Conservation (phyloP, 2,888 invertebrate genomes). For the Pycnomerus fuliginosus region DNA sequence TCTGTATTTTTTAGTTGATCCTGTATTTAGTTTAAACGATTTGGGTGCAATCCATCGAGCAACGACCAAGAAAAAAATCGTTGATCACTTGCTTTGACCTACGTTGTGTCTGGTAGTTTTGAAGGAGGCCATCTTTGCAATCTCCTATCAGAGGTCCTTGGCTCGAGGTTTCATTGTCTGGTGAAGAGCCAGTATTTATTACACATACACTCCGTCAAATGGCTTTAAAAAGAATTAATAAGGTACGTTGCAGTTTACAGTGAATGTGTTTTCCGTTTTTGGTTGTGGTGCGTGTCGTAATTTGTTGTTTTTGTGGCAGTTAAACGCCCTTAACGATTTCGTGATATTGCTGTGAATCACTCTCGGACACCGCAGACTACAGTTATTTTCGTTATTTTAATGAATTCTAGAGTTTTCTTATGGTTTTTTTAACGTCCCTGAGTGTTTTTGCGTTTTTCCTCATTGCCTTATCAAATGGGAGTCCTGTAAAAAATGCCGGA, state of each 20-base stretch:
- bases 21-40: slow-evolving; percentile 29
- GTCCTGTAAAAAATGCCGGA: slow-evolving; percentile 51
- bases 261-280: slow-evolving; percentile 31
- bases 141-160: slow-evolving; percentile 84
- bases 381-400: too few relatives aligned
- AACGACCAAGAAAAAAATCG: slow-evolving; percentile 18
- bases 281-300: slow-evolving; percentile 30
- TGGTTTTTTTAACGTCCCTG: slow-evolving; percentile 14
- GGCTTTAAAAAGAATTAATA: slow-evolving; percentile 98
- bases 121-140: slow-evolving; percentile 83
- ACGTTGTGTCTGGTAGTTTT: slow-evolving; percentile 74
- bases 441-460: slow-evolving; percentile 22
- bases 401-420: slow-evolving; percentile 21
- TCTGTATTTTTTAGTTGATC: slow-evolving; percentile 32
- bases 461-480: slow-evolving; percentile 18
- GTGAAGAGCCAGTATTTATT: slow-evolving; percentile 75
- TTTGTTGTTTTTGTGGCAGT: slow-evolving; percentile 38
- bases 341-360: slow-evolving; percentile 67
- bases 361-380: slow-evolving; percentile 54
- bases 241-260: slow-evolving; percentile 66
- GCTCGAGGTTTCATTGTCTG: slow-evolving; percentile 81
- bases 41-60: slow-evolving; percentile 19
- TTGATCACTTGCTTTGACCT: slow-evolving; percentile 56
- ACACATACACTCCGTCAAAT: slow-evolving; percentile 71
- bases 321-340: slow-evolving; percentile 60